Evolutionary conservation across 2,797 vertebrate species (phyloP).

Genomic region (Telmatherina bonti): DNA sequence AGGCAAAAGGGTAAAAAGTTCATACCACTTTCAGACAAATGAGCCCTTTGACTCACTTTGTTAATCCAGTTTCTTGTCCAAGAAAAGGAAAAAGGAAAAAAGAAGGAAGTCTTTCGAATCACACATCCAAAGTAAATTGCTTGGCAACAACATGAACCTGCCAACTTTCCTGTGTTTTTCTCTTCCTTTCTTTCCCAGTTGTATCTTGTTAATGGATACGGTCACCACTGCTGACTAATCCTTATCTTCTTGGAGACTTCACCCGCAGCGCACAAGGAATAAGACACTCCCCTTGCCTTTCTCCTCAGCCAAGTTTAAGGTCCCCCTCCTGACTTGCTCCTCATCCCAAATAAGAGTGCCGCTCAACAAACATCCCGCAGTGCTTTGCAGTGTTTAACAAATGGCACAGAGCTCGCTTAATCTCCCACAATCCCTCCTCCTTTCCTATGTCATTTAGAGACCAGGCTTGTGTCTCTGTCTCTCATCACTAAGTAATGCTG

Average conservation of each 20-base stretch:
- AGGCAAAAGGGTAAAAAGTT: conserved; percentile 42
- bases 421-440: conserved; percentile 78
- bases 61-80: conserved; percentile 51
- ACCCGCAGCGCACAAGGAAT: conserved; percentile 33
- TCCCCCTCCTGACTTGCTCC: conserved; percentile 51
- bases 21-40: conserved; percentile 37
- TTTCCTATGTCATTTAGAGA: conserved; percentile 75
- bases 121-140: conserved; percentile 55
- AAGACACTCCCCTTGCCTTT: conserved; percentile 34
- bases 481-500: conserved; percentile 75
- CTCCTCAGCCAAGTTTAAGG: conserved; percentile 60
- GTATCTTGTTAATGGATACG: conserved; percentile 46
- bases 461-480: conserved; percentile 70
- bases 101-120: conserved; percentile 6
- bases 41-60: conserved; percentile 37
- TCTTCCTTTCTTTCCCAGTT: conserved; percentile 42
- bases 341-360: conserved; percentile 63
- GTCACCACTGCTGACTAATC: conserved; percentile 54
- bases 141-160: conserved; percentile 36
- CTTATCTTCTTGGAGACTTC: conserved; percentile 63
- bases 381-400: conserved; percentile 74
- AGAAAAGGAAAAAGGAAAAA: conserved; percentile 21
- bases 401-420: conserved; percentile 76
- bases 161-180: conserved; percentile 31
- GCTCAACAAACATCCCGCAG: conserved; percentile 73